A percentile compares a stretch with the other conserved stretches of the same genome.
Evolutionary conservation across 2,113 vertebrate species (phyloP).

Genomic region (Oceanodroma tethys): DNA sequence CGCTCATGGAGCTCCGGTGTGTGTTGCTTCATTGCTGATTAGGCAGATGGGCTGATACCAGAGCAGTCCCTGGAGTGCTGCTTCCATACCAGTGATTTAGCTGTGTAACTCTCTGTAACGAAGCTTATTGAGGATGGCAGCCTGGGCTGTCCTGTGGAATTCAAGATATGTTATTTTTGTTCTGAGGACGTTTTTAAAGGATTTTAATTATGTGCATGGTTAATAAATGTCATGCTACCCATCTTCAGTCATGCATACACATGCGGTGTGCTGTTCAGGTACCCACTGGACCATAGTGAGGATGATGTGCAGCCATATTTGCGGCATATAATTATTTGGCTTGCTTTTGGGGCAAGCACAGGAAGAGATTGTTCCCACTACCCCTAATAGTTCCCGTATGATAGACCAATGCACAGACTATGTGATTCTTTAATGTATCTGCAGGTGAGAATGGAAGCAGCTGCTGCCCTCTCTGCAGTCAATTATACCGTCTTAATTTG

Average conservation of each 20-base stretch:
- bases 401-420: neutral
- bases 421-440: neutral
- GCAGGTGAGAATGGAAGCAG: neutral
- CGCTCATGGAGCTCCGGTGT: neutral
- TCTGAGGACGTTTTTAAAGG: constrained; percentile 10
- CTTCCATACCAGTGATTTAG: neutral
- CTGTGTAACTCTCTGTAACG: neutral
- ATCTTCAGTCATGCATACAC: neutral
- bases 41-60: neutral
- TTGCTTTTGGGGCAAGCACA: neutral
- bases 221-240: constrained; percentile 38
- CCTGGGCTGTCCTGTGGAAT: neutral
- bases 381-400: neutral
- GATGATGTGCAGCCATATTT: neutral
- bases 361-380: neutral
- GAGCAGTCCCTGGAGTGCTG: neutral
- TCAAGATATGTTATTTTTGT: constrained; percentile 28
- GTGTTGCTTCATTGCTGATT: neutral
- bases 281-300: neutral
- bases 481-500: neutral
- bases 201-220: constrained; percentile 51
- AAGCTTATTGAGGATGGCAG: constrained; percentile 33
- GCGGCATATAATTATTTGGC: neutral
- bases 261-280: neutral
- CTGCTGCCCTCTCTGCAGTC: neutral